These are phyloP conservation scores for Meloidogyne floridensis DNA, from an alignment of 1,140 invertebrate genomes.

Conservation along the genomic window DNA sequence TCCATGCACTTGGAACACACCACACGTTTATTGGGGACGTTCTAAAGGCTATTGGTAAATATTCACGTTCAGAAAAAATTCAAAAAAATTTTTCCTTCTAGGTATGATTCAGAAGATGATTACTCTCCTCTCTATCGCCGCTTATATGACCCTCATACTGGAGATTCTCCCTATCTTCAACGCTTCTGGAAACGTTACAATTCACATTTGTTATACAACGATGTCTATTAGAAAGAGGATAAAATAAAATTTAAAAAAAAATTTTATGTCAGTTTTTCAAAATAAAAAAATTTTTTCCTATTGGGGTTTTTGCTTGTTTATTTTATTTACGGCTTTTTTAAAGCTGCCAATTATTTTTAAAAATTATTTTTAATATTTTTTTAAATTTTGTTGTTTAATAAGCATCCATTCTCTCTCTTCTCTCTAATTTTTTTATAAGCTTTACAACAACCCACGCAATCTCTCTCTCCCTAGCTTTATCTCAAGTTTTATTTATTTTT, in stretches of 20 bases:
- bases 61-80: neutral
- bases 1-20: conserved; percentile 13
- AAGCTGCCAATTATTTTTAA: neutral
- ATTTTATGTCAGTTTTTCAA: neutral
- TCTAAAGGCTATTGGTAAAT: conserved; percentile 19
- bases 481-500: neutral
- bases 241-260: neutral
- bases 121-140: conserved; percentile 26
- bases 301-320: neutral
- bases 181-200: conserved; percentile 30
- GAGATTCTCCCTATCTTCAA: conserved; percentile 18
- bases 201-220: conserved; percentile 20
- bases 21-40: conserved; percentile 24
- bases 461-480: neutral
- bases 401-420: neutral
- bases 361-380: neutral
- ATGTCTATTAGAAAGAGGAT: conserved; percentile 9
- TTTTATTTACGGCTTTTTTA: neutral
- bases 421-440: neutral
- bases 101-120: conserved; percentile 30
- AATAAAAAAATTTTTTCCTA: neutral
- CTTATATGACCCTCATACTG: conserved; percentile 15
- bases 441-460: too few relatives aligned
- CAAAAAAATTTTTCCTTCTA: neutral
- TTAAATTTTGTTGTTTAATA: neutral